Percentiles rank a stretch among this genome's conserved stretches.
phyloP scores from a whole-genome alignment of 92 coral and sea anemone species.

The Paragorgia papillata region DNA sequence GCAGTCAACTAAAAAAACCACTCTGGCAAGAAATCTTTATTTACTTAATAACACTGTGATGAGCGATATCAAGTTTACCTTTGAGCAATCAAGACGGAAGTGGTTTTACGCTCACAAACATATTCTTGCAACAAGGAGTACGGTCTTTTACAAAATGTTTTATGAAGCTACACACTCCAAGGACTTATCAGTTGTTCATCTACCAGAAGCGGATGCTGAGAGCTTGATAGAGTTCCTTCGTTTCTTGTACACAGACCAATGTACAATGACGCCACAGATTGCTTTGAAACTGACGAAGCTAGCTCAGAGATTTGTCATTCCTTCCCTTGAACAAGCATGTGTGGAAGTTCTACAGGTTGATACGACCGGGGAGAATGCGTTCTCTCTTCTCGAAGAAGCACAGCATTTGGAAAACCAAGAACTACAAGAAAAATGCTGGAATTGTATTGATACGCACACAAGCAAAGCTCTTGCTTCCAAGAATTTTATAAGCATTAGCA shows the following conservation, averaged over 20 bases:
- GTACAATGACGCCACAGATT: slow-evolving; percentile 57
- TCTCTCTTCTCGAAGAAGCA: slow-evolving; percentile 61
- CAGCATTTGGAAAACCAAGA: slow-evolving; percentile 38
- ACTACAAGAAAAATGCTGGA: slow-evolving; percentile 56
- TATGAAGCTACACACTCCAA: slow-evolving; percentile 61
- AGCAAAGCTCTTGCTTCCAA: slow-evolving; percentile 53
- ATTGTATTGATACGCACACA: slow-evolving; percentile 50
- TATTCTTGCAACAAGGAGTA: slow-evolving; percentile 69
- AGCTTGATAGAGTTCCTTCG: slow-evolving; percentile 71
- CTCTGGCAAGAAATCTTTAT: slow-evolving; percentile 41
- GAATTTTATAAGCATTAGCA: slow-evolving; percentile 40
- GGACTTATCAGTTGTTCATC: slow-evolving; percentile 47
- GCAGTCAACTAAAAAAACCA: slow-evolving; percentile 27
- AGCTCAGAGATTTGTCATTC: slow-evolving; percentile 70
- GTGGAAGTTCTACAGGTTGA: slow-evolving; percentile 61
- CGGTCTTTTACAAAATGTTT: slow-evolving; percentile 78
- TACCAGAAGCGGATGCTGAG: slow-evolving; percentile 67
- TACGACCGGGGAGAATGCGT: slow-evolving; percentile 65
- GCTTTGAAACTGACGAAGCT: slow-evolving; percentile 66
- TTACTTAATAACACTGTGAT: slow-evolving; percentile 41
- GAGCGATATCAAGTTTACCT: slow-evolving; percentile 52
- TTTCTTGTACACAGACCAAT: slow-evolving; percentile 68
- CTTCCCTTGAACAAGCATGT: slow-evolving; percentile 63
- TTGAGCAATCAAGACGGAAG: neutral
- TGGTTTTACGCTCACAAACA: slow-evolving; percentile 67